Evolutionary conservation across 2,888 invertebrate genomes (phyloP).

Genomic region (Leptarthrus brevirostris): DNA sequence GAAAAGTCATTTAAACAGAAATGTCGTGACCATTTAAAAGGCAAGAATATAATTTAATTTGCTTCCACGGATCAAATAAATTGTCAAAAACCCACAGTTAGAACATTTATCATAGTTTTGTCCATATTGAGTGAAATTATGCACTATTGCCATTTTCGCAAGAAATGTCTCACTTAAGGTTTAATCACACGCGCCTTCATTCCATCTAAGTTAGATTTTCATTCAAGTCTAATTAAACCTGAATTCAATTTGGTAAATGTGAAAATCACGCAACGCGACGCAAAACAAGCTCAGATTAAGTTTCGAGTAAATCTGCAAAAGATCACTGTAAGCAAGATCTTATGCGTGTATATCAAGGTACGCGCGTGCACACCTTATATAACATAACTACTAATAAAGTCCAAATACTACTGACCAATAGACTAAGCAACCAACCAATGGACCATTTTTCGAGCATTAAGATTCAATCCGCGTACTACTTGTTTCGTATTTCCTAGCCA

Average conservation of each 20-base stretch:
- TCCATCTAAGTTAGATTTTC: slow-evolving; percentile 3
- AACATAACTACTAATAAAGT: background rate
- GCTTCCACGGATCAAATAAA: slow-evolving; percentile 25
- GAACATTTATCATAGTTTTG: slow-evolving; percentile 32
- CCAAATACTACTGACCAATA: no score
- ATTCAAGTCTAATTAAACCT: slow-evolving; percentile 28
- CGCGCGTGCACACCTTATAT: background rate
- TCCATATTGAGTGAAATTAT: slow-evolving; percentile 8
- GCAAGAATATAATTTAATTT: slow-evolving; percentile 31
- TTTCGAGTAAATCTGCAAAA: no score
- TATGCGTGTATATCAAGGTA: background rate
- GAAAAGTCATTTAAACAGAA: no score
- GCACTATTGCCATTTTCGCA: slow-evolving; percentile 22
- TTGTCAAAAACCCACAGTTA: background rate
- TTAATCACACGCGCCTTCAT: slow-evolving; percentile 29
- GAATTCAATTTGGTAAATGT: background rate
- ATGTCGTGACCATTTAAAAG: background rate
- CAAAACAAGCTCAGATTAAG: no score
- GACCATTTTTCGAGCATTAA: no score
- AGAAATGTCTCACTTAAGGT: slow-evolving; percentile 37
- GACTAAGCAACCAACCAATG: no score
- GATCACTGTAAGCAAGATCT: no score
- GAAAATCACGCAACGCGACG: background rate
- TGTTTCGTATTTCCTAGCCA: no score
- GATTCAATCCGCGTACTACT: no score